A percentile compares a stretch with the other conserved stretches of the same genome.
Conservation (phyloP, 2,797 vertebrate species). For the Galagoides demidoff region DNA sequence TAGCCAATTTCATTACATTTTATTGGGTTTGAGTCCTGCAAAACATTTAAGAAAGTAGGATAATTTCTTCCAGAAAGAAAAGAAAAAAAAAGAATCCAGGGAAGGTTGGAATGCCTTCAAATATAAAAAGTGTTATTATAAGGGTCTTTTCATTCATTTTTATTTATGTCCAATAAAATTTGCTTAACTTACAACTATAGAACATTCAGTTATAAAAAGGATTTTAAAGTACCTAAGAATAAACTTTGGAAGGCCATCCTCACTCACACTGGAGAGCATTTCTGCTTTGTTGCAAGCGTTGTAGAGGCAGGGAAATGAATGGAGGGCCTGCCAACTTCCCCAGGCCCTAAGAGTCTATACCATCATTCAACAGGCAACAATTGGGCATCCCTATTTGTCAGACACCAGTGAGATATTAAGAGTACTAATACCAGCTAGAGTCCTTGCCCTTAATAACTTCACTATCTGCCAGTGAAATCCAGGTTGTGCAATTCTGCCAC, state of each 20-base stretch:
- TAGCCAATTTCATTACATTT: neutral
- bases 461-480: neutral
- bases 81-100: neutral
- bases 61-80: slow-evolving; percentile 13
- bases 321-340: neutral
- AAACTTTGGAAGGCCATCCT: neutral
- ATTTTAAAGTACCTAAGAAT: neutral
- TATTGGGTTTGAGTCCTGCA: neutral
- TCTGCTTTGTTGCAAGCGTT: neutral
- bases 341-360: neutral
- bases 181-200: neutral
- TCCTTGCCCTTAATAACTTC: neutral
- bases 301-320: neutral
- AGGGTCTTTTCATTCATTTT: neutral
- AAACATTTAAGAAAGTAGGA: neutral
- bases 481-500: neutral
- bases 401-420: neutral
- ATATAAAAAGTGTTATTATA: neutral
- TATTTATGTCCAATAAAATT: slow-evolving; percentile 10
- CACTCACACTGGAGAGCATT: neutral
- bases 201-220: neutral
- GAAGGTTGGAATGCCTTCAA: neutral
- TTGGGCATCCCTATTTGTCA: neutral
- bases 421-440: neutral
- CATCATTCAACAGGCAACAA: neutral